These are phyloP conservation scores for Neotoxoptera formosana DNA, from an alignment of 1,140 invertebrate genomes.

Conservation along the genomic window DNA sequence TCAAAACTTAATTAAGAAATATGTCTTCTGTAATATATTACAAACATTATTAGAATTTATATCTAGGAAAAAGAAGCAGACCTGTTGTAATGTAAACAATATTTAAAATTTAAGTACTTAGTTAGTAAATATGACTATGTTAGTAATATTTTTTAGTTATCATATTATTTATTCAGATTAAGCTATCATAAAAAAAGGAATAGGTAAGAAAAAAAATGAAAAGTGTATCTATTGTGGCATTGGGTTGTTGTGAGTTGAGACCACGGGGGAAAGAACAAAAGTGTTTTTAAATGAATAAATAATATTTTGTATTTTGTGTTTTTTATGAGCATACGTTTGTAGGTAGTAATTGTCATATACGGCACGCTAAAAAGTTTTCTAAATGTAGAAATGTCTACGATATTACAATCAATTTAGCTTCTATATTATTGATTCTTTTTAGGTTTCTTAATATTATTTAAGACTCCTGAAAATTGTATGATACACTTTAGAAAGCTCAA, in stretches of 20 bases:
- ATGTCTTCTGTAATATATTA: not conserved
- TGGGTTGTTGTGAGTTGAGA: not conserved
- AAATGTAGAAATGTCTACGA: not conserved
- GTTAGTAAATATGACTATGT: not conserved
- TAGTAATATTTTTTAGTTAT: not conserved
- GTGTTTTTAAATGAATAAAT: not conserved
- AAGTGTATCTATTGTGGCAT: not conserved
- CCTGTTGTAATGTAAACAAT: not conserved
- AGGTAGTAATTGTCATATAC: not conserved
- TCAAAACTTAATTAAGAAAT: not conserved
- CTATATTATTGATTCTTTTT: not conserved
- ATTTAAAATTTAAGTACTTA: not conserved
- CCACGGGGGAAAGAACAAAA: not conserved
- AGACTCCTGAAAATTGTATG: not conserved
- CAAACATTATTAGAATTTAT: not conserved
- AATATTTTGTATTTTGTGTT: not conserved
- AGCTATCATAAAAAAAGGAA: not conserved
- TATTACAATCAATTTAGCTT: not conserved
- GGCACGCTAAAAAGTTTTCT: not conserved
- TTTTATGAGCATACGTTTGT: not conserved
- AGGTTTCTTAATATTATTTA: not conserved
- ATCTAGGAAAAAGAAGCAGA: not conserved
- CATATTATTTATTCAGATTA: not conserved
- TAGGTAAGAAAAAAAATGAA: not conserved
- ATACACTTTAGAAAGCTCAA: not conserved